Base-by-base conservation (phyloP, 1,140 invertebrate species). In the Drosophila littoralis region DNA sequence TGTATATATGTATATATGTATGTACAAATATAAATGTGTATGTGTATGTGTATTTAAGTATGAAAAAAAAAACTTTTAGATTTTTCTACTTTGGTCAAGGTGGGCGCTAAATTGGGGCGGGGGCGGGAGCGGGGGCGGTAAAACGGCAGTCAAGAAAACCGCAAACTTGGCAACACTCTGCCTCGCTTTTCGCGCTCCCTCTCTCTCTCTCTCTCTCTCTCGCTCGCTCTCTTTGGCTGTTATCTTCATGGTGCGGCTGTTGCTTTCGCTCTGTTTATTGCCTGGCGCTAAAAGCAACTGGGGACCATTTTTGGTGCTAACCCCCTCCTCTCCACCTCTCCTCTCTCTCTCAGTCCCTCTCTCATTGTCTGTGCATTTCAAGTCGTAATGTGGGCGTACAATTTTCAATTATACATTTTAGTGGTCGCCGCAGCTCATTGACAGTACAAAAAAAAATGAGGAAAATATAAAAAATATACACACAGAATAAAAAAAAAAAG, bases 331-430 rank as follows among this genome's bases (percentile, higher is more conserved):
- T 36, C 33, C 46, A 8, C 8, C 35, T 9, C 51, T 42, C 15
- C 13, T 35, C 3, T 5, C 12, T 8, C 1, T 40, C 22, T 40
- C 51, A 66, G 12, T 64, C 72, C 33, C 42, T 65, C 42, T 65
- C 43, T 61, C 43, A 74, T 45, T 79, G 43, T 68, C 42, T 63
- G 54, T 40, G 46, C 45, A 54, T 74, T 57, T 70, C 66, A 51
- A 80, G 77, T 77, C 52, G 69, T 77, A 77, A 81, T 85, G 81
- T 81, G 81, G 82, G 82, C 81, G 81, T 81, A 72, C 63, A 81
- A 86, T 81, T 85, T 85, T 82, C 79, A 85, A 85, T 85, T 85
- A 85, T 85, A 86, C 75, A 86, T 86, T 84, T 84, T 84, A 85
- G 78, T 81, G 81, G 74, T 72, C 68, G 81, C 68, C 60, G 68